Base-by-base conservation (phyloP, 2,888 invertebrate genomes). In the Caenorhabditis macrosperma region DNA sequence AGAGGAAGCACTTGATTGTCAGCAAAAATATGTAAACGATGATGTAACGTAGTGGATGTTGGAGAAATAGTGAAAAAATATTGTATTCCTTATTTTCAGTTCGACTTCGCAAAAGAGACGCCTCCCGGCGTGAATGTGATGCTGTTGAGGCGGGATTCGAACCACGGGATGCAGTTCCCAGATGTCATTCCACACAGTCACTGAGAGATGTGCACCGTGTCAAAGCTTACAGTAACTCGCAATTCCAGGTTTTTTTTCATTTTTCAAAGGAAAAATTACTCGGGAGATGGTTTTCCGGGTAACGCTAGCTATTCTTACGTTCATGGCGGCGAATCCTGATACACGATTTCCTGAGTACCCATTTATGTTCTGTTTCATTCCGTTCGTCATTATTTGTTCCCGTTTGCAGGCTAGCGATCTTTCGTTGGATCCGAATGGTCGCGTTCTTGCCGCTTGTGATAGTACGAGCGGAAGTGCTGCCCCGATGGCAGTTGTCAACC, bases 121-220 rank as follows among this genome's bases (percentile, higher is more conserved):
- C 75, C 1, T 64, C 74, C 15, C 59, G 76, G 17, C 72, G 68
- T 9, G n/a, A n/a, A n/a, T n/a, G n/a, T n/a, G 84, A 84, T 69
- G 84, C 84, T 20, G 78, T 82, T n/a, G 84, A 84, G 67, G 84
- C 84, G 10, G 84, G 84, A 7, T 84, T 84, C 55, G 82, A 82
- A 38, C 84, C 84, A 28, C 66, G 68, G 15, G 63, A 78, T n/a
- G 46, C 74, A 38, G 84, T 84, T 17, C 82, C 81, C 1, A 50
- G 84, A 78, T 84, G 84, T 69, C 82, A 84, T 64, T 84, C 84
- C 2, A 82, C 82, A 1, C 82, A 84, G 44, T 84, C 84, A n/a
- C 63, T 84, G 33, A 57, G 69, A 61, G 76, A 81, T 24, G 71
- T 68, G 4, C 81, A 81, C 48, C 55, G 79, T 50, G 64, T 63